These are phyloP conservation scores for Pocillopora grandis DNA, from an alignment of 92 coral and sea anemone genomes.

Conservation along the genomic window DNA sequence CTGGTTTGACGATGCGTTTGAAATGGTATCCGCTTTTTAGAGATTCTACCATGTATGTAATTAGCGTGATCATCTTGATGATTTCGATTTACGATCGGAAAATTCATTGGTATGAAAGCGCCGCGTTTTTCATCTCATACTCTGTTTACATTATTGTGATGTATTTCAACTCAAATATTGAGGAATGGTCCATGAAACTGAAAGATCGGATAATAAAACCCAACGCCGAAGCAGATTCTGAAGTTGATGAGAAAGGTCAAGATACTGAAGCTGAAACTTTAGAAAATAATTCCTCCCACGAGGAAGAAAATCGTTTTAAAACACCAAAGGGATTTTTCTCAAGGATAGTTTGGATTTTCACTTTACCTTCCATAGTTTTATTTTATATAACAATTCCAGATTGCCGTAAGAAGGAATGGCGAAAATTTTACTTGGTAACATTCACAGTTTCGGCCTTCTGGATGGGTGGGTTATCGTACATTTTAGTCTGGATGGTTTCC, in stretches of 20 bases:
- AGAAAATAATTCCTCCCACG: slow-evolving; percentile 46
- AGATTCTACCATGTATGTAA: slow-evolving; percentile 81
- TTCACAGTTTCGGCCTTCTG: slow-evolving; percentile 85
- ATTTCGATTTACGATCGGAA: slow-evolving; percentile 79
- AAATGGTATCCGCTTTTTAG: slow-evolving; percentile 90
- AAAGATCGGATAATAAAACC: slow-evolving; percentile 32
- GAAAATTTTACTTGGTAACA: slow-evolving; percentile 83
- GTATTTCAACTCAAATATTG: slow-evolving; percentile 73
- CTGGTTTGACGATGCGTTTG: slow-evolving; percentile 71
- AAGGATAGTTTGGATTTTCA: slow-evolving; percentile 76
- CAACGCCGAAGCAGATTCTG: slow-evolving; percentile 21
- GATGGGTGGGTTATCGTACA: slow-evolving; percentile 96
- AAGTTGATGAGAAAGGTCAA: slow-evolving; percentile 43
- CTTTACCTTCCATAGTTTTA: slow-evolving; percentile 76
- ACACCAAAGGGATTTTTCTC: slow-evolving; percentile 67
- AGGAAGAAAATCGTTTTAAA: slow-evolving; percentile 50
- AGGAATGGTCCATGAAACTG: slow-evolving; percentile 47
- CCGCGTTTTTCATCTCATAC: slow-evolving; percentile 72
- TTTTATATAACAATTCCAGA: slow-evolving; percentile 92
- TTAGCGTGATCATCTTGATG: slow-evolving; percentile 82
- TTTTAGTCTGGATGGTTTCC: slow-evolving; percentile 98
- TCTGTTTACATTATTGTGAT: slow-evolving; percentile 79
- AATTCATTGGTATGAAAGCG: slow-evolving; percentile 97
- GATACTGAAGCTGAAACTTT: slow-evolving; percentile 32
- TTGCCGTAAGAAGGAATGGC: slow-evolving; percentile 85